Base-by-base conservation (phyloP, 2,888 invertebrate genomes). In the Chironomus riparius region DNA sequence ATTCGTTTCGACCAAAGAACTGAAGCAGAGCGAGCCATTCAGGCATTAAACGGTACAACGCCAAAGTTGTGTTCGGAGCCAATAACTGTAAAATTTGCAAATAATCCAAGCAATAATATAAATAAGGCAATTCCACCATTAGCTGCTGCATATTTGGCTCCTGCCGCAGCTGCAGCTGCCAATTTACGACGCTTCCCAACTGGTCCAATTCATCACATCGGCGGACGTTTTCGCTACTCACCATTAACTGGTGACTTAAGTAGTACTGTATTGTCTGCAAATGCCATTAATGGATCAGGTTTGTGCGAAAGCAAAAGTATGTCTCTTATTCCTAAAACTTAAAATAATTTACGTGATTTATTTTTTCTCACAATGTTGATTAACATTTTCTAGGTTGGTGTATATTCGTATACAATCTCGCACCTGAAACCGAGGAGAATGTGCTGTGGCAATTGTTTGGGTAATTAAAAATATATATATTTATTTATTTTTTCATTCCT, bases 381-480 rank as follows among this genome's bases (percentile, higher is more conserved):
- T 56, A 18, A 61, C 18, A 21, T 61, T 18, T 61, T 68, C 13
- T 68, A 47, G 47, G 38, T 21, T 80, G 80, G 80, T 80, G 80
- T 73, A 93, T 96, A 85, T 95, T 95, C 84, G 95, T 96, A 77
- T 95, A 94, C 87, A 96, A 96, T 85, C 87, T 96, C 80, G 93
- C 94, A 5, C 95, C 96, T 6, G 97, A 97, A 85, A 95, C 96
- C 24, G 97, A 97, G 85, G 97, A 97, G 86, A 94, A 94, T 84
- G 93, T 95, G 71, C 88, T 97, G 79, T 97, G 97, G 97, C 96
- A 97, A 85, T 88, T 97, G 80, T 97, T 97, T 85, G 96, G 56
- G 56, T 56, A 15, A 56, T 15, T 56, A 7, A 56, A 5, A 56
- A 10, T 38, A 24, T 5, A 28, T n/a, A n/a, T n/a, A n/a, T n/a